Evolutionary conservation across 2,888 invertebrate genomes (phyloP).

Genomic region (Rhamphomyia laevipes): DNA sequence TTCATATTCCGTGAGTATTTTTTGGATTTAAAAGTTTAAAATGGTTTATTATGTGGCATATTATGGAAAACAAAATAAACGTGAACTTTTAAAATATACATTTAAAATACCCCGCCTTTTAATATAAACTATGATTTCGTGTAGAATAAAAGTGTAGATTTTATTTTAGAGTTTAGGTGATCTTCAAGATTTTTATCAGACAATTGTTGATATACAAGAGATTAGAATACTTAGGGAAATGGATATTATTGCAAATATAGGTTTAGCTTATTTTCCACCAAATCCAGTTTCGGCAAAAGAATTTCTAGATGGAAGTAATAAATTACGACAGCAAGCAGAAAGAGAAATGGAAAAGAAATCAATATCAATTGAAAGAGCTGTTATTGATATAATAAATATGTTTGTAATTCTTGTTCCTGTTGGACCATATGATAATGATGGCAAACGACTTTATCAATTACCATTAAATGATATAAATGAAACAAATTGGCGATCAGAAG

Average conservation of each 20-base stretch:
- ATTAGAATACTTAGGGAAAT: slow-evolving; percentile 60
- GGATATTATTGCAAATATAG: slow-evolving; percentile 46
- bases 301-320: slow-evolving; percentile 52
- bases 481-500: slow-evolving; percentile 35
- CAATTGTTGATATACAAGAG: slow-evolving; percentile 60
- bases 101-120: no score
- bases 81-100: no score
- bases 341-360: slow-evolving; percentile 46
- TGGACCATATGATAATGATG: slow-evolving; percentile 38
- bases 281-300: slow-evolving; percentile 47
- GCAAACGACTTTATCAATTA: slow-evolving; percentile 47
- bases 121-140: no score
- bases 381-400: slow-evolving; percentile 63
- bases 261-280: slow-evolving; percentile 50
- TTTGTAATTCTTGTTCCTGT: slow-evolving; percentile 47
- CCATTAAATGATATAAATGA: slow-evolving; percentile 43
- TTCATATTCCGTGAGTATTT: background rate
- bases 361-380: slow-evolving; percentile 60
- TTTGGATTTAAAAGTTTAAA: no score
- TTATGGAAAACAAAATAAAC: no score
- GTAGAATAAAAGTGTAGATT: slow-evolving; percentile 2
- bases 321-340: slow-evolving; percentile 37
- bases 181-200: slow-evolving; percentile 22
- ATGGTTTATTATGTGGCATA: no score
- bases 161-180: slow-evolving; percentile 22